phyloP scores from a whole-genome alignment of 2,113 vertebrate species.

The Oreochromis spilurus region DNA sequence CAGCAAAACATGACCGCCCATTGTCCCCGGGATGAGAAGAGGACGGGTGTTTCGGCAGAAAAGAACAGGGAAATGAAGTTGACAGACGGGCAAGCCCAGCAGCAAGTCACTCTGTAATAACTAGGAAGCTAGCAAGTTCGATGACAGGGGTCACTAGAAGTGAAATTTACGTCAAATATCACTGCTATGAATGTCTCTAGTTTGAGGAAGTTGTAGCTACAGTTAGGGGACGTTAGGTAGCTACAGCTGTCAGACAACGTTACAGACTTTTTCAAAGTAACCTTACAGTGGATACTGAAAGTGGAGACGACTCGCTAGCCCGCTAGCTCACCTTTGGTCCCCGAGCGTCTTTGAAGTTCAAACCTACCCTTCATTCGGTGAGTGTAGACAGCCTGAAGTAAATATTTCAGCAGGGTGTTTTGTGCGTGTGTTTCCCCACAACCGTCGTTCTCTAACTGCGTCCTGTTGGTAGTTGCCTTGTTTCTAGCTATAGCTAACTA shows the following conservation, averaged over 20 bases:
- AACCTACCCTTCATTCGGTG: conserved; percentile 30
- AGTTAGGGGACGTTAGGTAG: neutral
- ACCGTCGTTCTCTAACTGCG: neutral
- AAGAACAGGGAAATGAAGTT: conserved; percentile 71
- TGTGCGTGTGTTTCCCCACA: neutral
- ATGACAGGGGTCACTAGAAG: conserved; percentile 5
- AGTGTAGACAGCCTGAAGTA: conserved; percentile 24
- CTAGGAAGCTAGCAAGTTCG: conserved; percentile 33
- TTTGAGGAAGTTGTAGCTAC: conserved; percentile 16
- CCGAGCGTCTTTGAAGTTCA: conserved; percentile 29
- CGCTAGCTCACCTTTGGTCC: conserved; percentile 54
- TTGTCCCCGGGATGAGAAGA: conserved; percentile 44
- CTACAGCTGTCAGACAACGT: conserved; percentile 7
- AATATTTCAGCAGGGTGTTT: neutral
- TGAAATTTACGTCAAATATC: neutral
- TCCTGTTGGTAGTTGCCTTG: neutral
- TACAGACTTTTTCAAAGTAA: neutral
- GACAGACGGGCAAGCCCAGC: conserved; percentile 45
- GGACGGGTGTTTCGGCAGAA: conserved; percentile 27
- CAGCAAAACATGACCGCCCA: conserved; percentile 53
- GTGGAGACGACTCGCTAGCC: conserved; percentile 52
- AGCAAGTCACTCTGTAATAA: neutral
- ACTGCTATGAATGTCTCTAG: conserved; percentile 32
- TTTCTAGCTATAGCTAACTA: conserved; percentile 27
- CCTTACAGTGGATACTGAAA: conserved; percentile 10